Evolutionary conservation across 2,113 vertebrate genomes (phyloP), one percentile per base, ranked within the genome.

Genomic region (Cephalopholis sonnerati): DNA sequence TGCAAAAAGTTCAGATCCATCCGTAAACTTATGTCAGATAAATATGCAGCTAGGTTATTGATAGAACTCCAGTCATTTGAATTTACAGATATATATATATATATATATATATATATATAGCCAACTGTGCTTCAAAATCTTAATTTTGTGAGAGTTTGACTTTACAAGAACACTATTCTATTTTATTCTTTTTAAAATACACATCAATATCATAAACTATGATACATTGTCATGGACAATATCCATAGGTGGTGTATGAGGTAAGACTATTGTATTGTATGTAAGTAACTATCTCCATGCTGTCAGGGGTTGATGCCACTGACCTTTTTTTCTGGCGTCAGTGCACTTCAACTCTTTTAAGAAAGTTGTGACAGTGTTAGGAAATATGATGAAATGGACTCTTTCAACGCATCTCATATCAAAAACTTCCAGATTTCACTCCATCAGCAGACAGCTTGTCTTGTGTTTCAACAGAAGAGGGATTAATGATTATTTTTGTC

Each of bases 401-500:
- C 36, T 18, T n/a, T 50, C 27, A 50, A 18, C 7, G 2, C 4
- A 3, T 57, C 74, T 68, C 39, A 0, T 51, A 44, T 61, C 44
- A 68, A 25, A 61, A 74, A 71, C 27, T 6, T 36, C 17, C 0
- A 22, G 53, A 53, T 77, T 63, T 32, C 3, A 29, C 51, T 24
- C 16, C 32, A 55, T 55, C 65, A 39, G 69, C 63, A n/a, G 25
- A 64, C 39, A 8, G 4, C 18, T 57, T 29, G 32, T 27, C 39
- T 73, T n/a, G 51, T 50, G 58, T 73, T 77, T 77, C 51, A 65
- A 25, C 17, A 15, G 7, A 70, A 10, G 58, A 32, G n/a, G 3
- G 3, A 59, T 71, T 15, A 57, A 79, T 69, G 24, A 58, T 58
- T 36, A 36, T 64, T 70, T 20, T 36, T 22, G 46, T 24, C n/a